A percentile compares a stretch with the other conserved stretches of the same genome.
Evolutionary conservation across 2,888 invertebrate genomes (phyloP).

Genomic region (Pinctada fucata): DNA sequence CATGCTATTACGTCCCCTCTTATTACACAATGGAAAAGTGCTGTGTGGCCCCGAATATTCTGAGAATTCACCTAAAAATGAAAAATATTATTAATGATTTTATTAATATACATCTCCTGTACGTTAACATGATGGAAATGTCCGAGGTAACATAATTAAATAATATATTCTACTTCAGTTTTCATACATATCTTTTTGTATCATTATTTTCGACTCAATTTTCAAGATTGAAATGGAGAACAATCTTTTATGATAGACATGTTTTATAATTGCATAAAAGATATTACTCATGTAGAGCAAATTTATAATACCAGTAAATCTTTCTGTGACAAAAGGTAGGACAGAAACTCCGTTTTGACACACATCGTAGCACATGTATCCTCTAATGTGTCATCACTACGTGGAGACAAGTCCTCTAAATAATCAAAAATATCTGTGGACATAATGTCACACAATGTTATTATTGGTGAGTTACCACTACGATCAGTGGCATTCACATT

Average conservation of each 20-base stretch:
- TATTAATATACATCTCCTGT: neutral
- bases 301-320: conserved; percentile 53
- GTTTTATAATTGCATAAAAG: too few species aligned
- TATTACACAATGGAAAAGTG: conserved; percentile 67
- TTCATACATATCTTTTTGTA: too few species aligned
- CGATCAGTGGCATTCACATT: conserved; percentile 59
- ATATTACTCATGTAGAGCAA: neutral
- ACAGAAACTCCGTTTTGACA: conserved; percentile 61
- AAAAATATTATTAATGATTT: conserved; percentile 1
- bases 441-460: conserved; percentile 64
- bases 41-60: conserved; percentile 64
- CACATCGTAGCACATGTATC: conserved; percentile 54
- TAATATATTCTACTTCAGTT: too few species aligned
- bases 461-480: conserved; percentile 65
- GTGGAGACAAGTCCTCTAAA: conserved; percentile 61
- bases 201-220: too few species aligned
- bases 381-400: conserved; percentile 59
- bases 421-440: conserved; percentile 59
- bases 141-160: too few species aligned
- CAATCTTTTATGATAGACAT: too few species aligned
- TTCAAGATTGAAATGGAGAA: too few species aligned
- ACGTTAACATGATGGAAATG: neutral
- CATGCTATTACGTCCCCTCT: conserved; percentile 62
- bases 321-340: conserved; percentile 57
- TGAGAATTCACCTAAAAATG: conserved; percentile 63